A percentile compares a stretch with the other conserved stretches of the same genome.
Conservation (phyloP, 2,113 vertebrate genomes). For the Acrocephalus kingi region DNA sequence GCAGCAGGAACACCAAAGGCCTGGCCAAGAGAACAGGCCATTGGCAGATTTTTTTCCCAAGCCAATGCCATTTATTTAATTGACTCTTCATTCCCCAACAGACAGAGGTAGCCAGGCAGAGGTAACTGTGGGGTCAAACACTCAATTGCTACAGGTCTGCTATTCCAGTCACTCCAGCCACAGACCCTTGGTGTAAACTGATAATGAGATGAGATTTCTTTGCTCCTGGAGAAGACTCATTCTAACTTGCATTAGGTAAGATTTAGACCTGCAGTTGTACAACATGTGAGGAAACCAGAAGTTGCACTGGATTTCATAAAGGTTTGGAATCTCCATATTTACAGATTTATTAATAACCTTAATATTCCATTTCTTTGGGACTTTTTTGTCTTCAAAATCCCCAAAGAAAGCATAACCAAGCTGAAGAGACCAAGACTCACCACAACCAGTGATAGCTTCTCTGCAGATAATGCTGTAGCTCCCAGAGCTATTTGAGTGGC, state of each 20-base stretch:
- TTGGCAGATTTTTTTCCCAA: background rate
- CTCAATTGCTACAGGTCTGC: background rate
- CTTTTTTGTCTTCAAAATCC: background rate
- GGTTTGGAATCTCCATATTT: background rate
- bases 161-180: background rate
- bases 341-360: background rate
- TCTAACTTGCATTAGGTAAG: background rate
- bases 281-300: background rate
- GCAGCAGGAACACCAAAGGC: background rate
- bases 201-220: background rate
- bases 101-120: background rate
- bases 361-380: background rate
- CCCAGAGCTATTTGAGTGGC: background rate
- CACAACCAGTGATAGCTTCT: background rate
- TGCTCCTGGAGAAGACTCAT: background rate
- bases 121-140: background rate
- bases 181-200: background rate
- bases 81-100: conserved; percentile 2
- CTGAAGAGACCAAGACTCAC: background rate
- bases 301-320: background rate
- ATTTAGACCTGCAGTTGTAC: background rate
- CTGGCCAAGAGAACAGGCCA: conserved; percentile 11
- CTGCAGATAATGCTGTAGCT: background rate
- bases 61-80: conserved; percentile 17
- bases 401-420: background rate